phyloP scores from a whole-genome alignment of 1,140 invertebrate species.

The Augochlora pura region DNA sequence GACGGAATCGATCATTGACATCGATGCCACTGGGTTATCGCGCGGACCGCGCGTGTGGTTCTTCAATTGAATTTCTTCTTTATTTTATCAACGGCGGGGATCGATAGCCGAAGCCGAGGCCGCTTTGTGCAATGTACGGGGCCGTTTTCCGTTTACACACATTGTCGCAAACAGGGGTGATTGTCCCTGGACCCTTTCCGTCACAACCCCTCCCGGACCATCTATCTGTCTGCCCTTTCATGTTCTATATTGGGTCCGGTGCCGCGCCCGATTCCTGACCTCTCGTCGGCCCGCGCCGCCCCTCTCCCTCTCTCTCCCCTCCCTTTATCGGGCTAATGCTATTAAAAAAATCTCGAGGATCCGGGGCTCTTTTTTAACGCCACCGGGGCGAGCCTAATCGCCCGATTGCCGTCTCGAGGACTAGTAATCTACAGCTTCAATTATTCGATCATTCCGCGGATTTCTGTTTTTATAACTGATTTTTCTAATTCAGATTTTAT shows the following conservation, averaged over 20 bases:
- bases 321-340: neutral
- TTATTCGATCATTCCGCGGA: too few relatives aligned
- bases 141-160: constrained; percentile 53
- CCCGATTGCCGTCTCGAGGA: neutral
- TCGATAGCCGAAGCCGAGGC: constrained; percentile 16
- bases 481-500: too few relatives aligned
- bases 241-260: constrained; percentile 55
- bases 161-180: constrained; percentile 61
- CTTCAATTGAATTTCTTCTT: constrained; percentile 21
- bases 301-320: too few relatives aligned
- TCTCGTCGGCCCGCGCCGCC: constrained; percentile 25
- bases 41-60: neutral
- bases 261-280: constrained; percentile 54
- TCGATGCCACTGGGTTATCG: too few relatives aligned
- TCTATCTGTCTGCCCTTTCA: constrained; percentile 58
- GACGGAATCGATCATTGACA: neutral
- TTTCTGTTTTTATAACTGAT: too few relatives aligned
- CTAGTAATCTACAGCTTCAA: too few relatives aligned
- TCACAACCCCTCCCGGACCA: constrained; percentile 57
- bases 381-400: neutral
- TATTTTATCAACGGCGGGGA: constrained; percentile 23
- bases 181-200: constrained; percentile 60
- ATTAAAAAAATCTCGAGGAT: constrained; percentile 8
- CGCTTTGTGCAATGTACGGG: constrained; percentile 23
- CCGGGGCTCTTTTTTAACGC: neutral